A percentile compares a stretch with the other conserved stretches of the same genome.
Conservation (phyloP, 2,888 invertebrate species). For the Tenthredo distinguenda region DNA sequence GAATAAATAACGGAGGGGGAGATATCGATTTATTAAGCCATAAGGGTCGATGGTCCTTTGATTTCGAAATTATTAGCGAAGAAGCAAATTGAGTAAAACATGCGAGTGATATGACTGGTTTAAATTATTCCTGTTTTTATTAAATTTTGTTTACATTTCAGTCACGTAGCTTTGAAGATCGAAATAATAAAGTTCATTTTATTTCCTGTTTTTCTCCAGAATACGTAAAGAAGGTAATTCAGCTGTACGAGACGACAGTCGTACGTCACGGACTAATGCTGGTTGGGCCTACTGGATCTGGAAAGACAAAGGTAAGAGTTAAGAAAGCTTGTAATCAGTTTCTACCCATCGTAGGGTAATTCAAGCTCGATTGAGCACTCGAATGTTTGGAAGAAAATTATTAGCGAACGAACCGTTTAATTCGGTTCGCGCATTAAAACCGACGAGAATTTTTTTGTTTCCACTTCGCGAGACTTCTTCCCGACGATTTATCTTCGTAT, state of each 20-base stretch:
- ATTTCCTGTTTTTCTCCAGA: slow-evolving; percentile 77
- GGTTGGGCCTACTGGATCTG: slow-evolving; percentile 89
- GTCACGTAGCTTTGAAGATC: background rate
- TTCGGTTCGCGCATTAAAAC: background rate
- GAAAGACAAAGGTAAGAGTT: slow-evolving; percentile 86
- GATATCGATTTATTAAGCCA: background rate
- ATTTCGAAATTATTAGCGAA: background rate
- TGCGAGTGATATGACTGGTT: background rate
- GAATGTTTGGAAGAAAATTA: slow-evolving; percentile 13
- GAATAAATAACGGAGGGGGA: background rate
- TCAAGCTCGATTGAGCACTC: slow-evolving; percentile 45
- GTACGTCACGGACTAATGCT: slow-evolving; percentile 92
- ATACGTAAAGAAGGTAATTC: slow-evolving; percentile 88
- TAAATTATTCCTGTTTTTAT: background rate
- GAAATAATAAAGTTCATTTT: background rate
- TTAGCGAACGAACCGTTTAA: background rate
- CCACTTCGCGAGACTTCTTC: background rate
- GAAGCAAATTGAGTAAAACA: background rate
- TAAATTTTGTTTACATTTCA: background rate
- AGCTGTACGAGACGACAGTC: slow-evolving; percentile 90
- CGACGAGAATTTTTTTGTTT: background rate
- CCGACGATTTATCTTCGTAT: background rate
- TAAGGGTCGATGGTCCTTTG: background rate
- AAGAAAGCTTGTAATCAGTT: background rate
- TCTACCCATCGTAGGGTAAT: slow-evolving; percentile 19